Evolutionary conservation across 2,888 invertebrate species (phyloP).

Genomic region (Thecocarcelia acutangulata): DNA sequence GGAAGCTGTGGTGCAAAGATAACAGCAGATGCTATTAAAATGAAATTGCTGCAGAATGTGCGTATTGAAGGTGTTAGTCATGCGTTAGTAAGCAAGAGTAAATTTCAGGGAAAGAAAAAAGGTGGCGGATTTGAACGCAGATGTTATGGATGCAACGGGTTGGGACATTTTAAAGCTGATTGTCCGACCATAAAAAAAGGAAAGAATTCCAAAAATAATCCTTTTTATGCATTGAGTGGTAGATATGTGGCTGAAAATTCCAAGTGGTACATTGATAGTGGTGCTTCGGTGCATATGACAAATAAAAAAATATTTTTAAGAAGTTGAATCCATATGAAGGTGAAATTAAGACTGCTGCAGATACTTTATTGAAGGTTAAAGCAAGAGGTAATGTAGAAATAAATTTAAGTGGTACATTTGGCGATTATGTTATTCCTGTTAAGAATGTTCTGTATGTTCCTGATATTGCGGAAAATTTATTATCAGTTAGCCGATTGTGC

Average conservation of each 20-base stretch:
- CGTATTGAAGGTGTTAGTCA: neutral
- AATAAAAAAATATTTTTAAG: neutral
- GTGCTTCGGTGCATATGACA: slow-evolving; percentile 27
- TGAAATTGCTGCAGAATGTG: slow-evolving; percentile 51
- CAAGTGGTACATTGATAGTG: slow-evolving; percentile 11
- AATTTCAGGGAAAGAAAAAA: slow-evolving; percentile 24
- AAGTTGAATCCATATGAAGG: neutral
- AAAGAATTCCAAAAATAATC: slow-evolving; percentile 6
- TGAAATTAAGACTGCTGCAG: neutral
- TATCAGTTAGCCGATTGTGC: neutral
- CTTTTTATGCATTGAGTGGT: slow-evolving; percentile 28
- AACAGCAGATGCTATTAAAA: no score
- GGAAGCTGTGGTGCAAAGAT: slow-evolving; percentile 66
- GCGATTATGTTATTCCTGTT: neutral
- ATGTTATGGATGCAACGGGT: no score
- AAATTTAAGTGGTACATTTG: neutral
- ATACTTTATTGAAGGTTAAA: no score
- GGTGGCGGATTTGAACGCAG: slow-evolving; percentile 9
- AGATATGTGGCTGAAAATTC: no score
- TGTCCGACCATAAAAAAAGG: no score
- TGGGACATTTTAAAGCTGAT: no score
- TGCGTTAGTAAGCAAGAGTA: slow-evolving; percentile 7
- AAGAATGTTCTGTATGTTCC: neutral
- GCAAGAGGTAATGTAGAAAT: slow-evolving; percentile 14
- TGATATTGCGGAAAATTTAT: neutral